These are phyloP conservation scores for Drosophila vallismaia DNA, from an alignment of 2,888 invertebrate species.

Conservation along the genomic window DNA sequence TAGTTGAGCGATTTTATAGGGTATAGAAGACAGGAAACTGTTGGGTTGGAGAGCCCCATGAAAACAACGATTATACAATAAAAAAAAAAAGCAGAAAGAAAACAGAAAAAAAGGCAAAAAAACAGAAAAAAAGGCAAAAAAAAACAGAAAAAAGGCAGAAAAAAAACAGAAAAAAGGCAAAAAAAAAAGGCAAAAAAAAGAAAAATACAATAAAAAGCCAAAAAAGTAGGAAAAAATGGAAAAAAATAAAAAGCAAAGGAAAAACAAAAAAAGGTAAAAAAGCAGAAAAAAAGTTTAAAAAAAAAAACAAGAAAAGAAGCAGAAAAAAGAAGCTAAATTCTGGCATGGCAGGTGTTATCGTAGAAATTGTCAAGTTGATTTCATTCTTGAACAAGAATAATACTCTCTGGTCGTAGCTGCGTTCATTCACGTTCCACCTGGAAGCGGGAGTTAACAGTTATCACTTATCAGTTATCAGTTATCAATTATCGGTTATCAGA, in stretches of 20 bases:
- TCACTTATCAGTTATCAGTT: conserved; percentile 23
- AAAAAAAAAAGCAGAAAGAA: neutral
- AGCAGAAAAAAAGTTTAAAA: too few relatives aligned
- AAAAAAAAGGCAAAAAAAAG: too few relatives aligned
- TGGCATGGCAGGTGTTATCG: conserved; percentile 43
- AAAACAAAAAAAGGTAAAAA: neutral
- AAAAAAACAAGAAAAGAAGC: too few relatives aligned
- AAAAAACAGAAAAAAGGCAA: neutral
- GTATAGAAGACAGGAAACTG: conserved; percentile 68
- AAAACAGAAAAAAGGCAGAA: too few relatives aligned
- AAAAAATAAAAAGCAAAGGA: neutral
- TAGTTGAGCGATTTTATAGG: conserved; percentile 58
- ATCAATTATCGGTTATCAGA: conserved; percentile 44
- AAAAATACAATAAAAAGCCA: neutral
- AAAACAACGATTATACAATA: conserved; percentile 32
- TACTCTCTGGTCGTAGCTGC: conserved; percentile 49
- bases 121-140: too few relatives aligned
- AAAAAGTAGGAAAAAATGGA: neutral
- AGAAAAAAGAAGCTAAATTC: neutral
- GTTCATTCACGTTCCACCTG: conserved; percentile 76
- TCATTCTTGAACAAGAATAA: conserved; percentile 13
- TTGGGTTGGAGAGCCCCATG: conserved; percentile 18
- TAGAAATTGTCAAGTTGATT: conserved; percentile 35
- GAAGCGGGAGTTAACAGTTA: too few relatives aligned
- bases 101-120: neutral